phyloP scores from a whole-genome alignment of 2,888 invertebrate species.

The Apamea crenata region DNA sequence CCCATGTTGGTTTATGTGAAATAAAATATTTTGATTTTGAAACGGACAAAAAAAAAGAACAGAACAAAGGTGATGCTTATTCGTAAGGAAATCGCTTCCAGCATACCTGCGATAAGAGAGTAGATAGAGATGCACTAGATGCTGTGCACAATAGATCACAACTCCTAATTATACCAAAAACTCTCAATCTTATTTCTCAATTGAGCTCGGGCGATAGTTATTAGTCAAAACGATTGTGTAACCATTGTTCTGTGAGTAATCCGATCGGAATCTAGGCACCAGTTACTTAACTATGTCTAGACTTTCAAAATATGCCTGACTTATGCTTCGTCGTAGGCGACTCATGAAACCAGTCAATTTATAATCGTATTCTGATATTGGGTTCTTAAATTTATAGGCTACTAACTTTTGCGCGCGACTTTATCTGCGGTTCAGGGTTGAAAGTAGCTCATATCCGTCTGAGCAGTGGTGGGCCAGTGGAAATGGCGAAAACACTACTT shows the following conservation, averaged over 20 bases:
- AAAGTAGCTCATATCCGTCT: neutral
- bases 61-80: too few species aligned
- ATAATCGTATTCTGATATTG: constrained; percentile 22
- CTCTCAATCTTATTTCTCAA: constrained; percentile 7
- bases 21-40: too few species aligned
- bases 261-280: constrained; percentile 42
- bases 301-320: constrained; percentile 48
- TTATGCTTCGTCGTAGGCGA: constrained; percentile 40
- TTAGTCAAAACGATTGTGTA: constrained; percentile 55
- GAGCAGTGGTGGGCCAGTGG: neutral
- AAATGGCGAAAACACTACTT: neutral
- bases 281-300: constrained; percentile 44
- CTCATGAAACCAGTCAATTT: neutral
- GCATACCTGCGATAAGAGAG: too few species aligned
- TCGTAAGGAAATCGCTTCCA: too few species aligned
- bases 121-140: too few species aligned
- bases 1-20: too few species aligned
- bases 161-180: neutral
- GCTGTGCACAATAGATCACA: neutral
- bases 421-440: neutral
- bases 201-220: neutral
- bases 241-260: constrained; percentile 54
- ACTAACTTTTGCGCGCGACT: too few species aligned
- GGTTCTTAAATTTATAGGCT: neutral
- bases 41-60: too few species aligned